Percentiles rank a stretch among this genome's conserved stretches.
Evolutionary conservation across 2,797 vertebrate genomes (phyloP).

Genomic region (Acrossocheilus fasciatus): DNA sequence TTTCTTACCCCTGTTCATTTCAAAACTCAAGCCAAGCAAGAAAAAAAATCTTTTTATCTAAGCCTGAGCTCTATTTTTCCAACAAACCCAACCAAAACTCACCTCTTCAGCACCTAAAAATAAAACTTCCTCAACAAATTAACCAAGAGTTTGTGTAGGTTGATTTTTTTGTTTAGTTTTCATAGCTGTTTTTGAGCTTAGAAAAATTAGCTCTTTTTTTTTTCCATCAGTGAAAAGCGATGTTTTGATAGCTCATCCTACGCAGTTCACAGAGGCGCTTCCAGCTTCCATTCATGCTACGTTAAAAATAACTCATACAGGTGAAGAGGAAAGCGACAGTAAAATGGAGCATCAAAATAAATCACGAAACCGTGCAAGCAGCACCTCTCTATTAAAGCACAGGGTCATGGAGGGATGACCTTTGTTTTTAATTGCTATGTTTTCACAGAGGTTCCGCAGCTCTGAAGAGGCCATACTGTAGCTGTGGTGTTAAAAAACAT

Average conservation of each 20-base stretch:
- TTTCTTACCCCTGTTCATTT: slow-evolving; percentile 62
- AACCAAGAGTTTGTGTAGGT: neutral
- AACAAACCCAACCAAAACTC: neutral
- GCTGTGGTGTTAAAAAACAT: slow-evolving; percentile 33
- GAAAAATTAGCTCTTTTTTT: slow-evolving; percentile 13
- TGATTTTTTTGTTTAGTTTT: neutral
- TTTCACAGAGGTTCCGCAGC: slow-evolving; percentile 31
- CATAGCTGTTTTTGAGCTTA: neutral
- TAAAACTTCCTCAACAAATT: neutral
- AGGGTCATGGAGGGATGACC: slow-evolving; percentile 49
- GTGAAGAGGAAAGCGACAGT: slow-evolving; percentile 53
- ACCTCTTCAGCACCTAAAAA: slow-evolving; percentile 25
- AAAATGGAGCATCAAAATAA: slow-evolving; percentile 46
- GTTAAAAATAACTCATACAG: slow-evolving; percentile 73
- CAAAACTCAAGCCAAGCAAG: slow-evolving; percentile 58
- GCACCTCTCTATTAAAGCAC: slow-evolving; percentile 25
- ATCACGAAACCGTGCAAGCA: slow-evolving; percentile 40
- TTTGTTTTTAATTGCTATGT: slow-evolving; percentile 45
- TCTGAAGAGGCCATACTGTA: slow-evolving; percentile 27
- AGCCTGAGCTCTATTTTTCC: neutral
- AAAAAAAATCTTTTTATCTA: neutral
- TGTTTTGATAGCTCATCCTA: slow-evolving; percentile 71
- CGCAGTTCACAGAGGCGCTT: slow-evolving; percentile 71
- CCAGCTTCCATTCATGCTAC: slow-evolving; percentile 68
- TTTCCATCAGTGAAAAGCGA: slow-evolving; percentile 18